Conservation (phyloP, 2,113 vertebrate species). For the rabbit (Oryctolagus cuniculus) region DNA sequence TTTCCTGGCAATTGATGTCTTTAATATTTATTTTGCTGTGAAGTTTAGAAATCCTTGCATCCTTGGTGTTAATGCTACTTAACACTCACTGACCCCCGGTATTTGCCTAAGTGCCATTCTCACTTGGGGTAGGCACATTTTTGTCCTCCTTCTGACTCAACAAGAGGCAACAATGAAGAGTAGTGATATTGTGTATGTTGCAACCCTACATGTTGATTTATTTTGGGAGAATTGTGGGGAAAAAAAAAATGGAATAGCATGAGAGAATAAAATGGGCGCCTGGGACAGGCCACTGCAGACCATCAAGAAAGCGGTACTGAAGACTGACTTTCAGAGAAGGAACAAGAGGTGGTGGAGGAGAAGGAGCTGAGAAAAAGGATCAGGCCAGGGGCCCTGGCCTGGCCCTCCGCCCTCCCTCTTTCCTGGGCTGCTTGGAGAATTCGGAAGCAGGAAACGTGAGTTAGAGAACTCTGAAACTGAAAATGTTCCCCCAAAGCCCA, state of each 20-base stretch:
- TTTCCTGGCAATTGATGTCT: conserved; percentile 64
- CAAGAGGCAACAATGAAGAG: not conserved
- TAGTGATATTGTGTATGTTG: not conserved
- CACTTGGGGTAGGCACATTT: not conserved
- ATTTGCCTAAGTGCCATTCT: not conserved
- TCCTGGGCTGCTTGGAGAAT: not conserved
- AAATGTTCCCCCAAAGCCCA: not conserved
- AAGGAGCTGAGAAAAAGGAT: no score
- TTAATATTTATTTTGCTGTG: conserved; percentile 33
- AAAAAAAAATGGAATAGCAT: not conserved
- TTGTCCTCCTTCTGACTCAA: not conserved
- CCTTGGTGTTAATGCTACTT: conserved; percentile 10
- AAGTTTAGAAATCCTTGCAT: conserved; percentile 20
- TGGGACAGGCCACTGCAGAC: not conserved
- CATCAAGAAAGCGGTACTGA: not conserved
- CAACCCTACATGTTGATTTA: not conserved
- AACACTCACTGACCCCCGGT: conserved; percentile 9
- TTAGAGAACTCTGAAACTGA: not conserved
- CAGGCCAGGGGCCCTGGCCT: not conserved
- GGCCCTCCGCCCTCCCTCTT: not conserved
- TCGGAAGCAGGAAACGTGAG: not conserved
- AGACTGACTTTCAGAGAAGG: not conserved
- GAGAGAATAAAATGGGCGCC: not conserved
- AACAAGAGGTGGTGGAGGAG: no score
- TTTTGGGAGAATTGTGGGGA: not conserved